Conservation (phyloP, 2,888 invertebrate species). For the Prosapia bicincta region DNA sequence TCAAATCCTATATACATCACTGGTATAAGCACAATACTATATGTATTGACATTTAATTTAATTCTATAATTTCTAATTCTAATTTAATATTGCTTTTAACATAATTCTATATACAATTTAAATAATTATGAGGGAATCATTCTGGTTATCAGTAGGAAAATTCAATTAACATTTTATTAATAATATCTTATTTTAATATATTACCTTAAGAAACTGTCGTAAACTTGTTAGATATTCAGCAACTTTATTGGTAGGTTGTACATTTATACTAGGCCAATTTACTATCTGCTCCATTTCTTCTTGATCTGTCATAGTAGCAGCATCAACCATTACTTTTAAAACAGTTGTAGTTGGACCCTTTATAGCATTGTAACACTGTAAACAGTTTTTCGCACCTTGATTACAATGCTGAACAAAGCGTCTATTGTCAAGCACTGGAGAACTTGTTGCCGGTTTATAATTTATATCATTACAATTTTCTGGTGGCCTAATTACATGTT, state of each 20-base stretch:
- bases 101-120: too few species aligned
- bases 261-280: slow-evolving; percentile 38
- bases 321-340: slow-evolving; percentile 38
- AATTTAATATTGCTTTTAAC: too few species aligned
- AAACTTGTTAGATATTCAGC: slow-evolving; percentile 41
- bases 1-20: too few species aligned
- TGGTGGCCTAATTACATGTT: slow-evolving; percentile 8
- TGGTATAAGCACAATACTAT: too few species aligned
- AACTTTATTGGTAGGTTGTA: slow-evolving; percentile 40
- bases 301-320: slow-evolving; percentile 41
- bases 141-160: too few species aligned
- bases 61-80: too few species aligned
- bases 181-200: too few species aligned
- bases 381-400: slow-evolving; percentile 33
- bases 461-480: slow-evolving; percentile 28
- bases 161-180: too few species aligned
- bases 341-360: slow-evolving; percentile 29
- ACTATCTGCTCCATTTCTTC: slow-evolving; percentile 39
- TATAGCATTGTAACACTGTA: slow-evolving; percentile 30
- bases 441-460: slow-evolving; percentile 29
- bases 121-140: too few species aligned
- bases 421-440: slow-evolving; percentile 21
- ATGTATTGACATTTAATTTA: too few species aligned
- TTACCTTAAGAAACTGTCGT: slow-evolving; percentile 41
- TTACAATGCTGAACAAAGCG: slow-evolving; percentile 31